These are phyloP conservation scores for Nycticorax nycticorax DNA, from an alignment of 2,113 vertebrate species.

Conservation along the genomic window DNA sequence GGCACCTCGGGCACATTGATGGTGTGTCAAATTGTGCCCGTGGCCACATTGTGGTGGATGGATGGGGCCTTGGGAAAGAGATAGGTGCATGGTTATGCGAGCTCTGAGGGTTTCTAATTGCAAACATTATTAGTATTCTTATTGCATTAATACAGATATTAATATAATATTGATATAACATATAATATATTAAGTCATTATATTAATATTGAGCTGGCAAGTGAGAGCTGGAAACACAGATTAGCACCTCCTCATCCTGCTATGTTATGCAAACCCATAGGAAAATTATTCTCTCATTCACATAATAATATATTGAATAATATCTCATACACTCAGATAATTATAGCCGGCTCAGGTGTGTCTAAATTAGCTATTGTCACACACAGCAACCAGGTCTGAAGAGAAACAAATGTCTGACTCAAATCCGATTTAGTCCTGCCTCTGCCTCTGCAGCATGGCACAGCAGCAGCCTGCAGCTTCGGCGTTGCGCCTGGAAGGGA, in stretches of 20 bases:
- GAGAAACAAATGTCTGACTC: background rate
- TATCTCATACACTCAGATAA: background rate
- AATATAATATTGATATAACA: background rate
- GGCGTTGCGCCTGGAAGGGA: background rate
- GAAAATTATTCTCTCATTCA: conserved; percentile 15
- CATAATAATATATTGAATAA: conserved; percentile 14
- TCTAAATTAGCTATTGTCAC: conserved; percentile 8
- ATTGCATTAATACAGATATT: background rate
- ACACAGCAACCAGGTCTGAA: background rate
- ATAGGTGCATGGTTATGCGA: rapidly evolving
- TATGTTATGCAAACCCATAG: background rate
- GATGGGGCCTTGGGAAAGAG: background rate
- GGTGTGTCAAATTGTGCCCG: background rate
- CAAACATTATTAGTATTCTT: background rate
- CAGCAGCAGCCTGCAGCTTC: background rate
- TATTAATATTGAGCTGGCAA: background rate
- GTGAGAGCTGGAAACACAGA: background rate
- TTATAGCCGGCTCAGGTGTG: background rate
- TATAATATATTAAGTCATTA: background rate
- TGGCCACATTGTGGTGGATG: background rate
- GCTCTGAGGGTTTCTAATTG: background rate
- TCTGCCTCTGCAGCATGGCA: background rate
- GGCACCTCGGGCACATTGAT: background rate
- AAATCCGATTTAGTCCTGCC: background rate
- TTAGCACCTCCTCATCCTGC: background rate